These are phyloP conservation scores for Chiloscyllium plagiosum DNA, from an alignment of 2,113 vertebrate species.

Conservation along the genomic window DNA sequence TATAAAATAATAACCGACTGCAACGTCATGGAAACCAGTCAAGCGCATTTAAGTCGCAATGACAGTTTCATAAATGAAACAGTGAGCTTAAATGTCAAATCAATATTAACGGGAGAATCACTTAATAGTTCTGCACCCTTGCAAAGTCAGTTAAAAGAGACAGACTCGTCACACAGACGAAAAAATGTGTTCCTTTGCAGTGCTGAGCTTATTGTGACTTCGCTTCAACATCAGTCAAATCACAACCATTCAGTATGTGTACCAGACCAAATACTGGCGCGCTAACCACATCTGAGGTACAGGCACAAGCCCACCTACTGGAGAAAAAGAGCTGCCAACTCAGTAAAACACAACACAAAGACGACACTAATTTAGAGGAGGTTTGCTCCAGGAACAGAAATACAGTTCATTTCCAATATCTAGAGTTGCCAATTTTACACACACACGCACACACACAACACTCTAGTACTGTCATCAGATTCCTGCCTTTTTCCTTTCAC, in stretches of 20 bases:
- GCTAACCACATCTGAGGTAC: conserved; percentile 4
- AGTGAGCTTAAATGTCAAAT: background rate
- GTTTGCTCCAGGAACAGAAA: background rate
- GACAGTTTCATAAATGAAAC: conserved; percentile 5
- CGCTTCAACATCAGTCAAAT: background rate
- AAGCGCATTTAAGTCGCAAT: background rate
- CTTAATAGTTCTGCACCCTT: background rate
- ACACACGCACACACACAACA: background rate
- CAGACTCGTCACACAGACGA: background rate
- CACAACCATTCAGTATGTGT: conserved; percentile 15
- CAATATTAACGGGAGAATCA: background rate
- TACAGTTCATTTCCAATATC: background rate
- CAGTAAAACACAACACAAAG: conserved; percentile 19
- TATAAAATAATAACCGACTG: background rate
- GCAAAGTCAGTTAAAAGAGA: background rate
- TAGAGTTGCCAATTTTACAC: background rate
- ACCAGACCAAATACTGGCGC: conserved; percentile 11
- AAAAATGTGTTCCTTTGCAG: background rate
- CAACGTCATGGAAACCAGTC: background rate
- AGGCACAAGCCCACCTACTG: conserved; percentile 26
- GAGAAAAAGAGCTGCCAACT: conserved; percentile 24
- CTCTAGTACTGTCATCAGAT: background rate
- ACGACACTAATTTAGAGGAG: background rate
- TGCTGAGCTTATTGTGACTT: background rate
- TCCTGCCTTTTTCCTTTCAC: background rate